Evolutionary conservation across 2,888 invertebrate genomes (phyloP), one percentile per base, ranked within the genome.

Genomic region (Drosophila peninsularis): DNA sequence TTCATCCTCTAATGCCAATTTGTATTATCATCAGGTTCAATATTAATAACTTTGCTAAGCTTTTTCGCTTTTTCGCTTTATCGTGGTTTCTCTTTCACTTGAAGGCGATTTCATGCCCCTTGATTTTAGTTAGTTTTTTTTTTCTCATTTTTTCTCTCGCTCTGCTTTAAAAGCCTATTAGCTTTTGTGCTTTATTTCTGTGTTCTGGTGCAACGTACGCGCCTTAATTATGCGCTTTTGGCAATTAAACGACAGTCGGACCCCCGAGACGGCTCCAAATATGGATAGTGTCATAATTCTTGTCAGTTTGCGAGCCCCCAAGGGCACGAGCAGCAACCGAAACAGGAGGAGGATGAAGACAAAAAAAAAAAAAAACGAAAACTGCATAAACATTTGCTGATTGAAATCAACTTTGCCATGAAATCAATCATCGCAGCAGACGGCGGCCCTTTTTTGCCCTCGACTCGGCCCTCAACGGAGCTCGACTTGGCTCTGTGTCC

Each of bases 381-480:
- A 78, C 84, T 81, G 84, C 88, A 89, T 85, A 87, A 89, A 85
- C 85, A 85, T 89, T 75, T 82, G 83, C 80, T 88, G 90, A 90
- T 90, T 90, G 90, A 88, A 90, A 90, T 90, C 90, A 85, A 89
- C 87, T 90, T 90, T 86, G 89, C 85, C 90, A 89, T 87, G 87
- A 90, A 90, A 90, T 90, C 90, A 90, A 90, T 90, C 90, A 90
- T 90, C 90, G 85, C 75, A 66, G 80, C 64, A 62, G 79, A 78
- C 74, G 79, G 60, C 50, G 50, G 67, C 65, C 83, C 75, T 79
- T 82, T 88, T 83, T 41, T 49, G 27, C 45, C 45, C 45, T 45
- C 45, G 45, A 27, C n/a, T 54, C 37, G 34, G 36, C 19, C 19
- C 55, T 49, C 32, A 13, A 3, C 36, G 57, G 32, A 21, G 17